phyloP scores from a whole-genome alignment of 2,797 vertebrate genomes.

The Cuculus canorus region DNA sequence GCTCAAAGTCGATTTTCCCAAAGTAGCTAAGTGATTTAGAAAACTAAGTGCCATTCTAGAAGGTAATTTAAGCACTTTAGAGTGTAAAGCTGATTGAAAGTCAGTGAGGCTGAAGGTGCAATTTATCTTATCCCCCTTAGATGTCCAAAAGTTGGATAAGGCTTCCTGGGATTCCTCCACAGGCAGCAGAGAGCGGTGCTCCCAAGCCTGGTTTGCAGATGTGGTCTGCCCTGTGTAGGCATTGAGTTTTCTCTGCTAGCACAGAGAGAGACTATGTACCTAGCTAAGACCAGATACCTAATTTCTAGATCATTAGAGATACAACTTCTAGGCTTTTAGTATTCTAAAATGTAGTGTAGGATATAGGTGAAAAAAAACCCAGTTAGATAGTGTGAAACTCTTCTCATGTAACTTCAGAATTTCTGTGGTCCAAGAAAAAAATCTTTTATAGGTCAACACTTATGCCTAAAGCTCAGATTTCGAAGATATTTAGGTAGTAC shows the following conservation, averaged over 20 bases:
- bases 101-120: not conserved
- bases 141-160: not conserved
- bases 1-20: not conserved
- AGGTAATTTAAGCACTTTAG: not conserved
- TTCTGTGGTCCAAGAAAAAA: not conserved
- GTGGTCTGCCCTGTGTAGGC: not conserved
- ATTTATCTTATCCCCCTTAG: not conserved
- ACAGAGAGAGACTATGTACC: not conserved
- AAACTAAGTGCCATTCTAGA: not conserved
- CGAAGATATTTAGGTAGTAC: not conserved
- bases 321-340: not conserved
- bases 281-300: not conserved
- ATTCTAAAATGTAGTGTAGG: not conserved
- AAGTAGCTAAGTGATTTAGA: not conserved
- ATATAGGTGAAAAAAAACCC: not conserved
- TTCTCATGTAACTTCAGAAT: not conserved
- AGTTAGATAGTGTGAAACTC: accelerated
- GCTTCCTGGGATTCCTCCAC: not conserved
- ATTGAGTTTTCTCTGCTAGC: not conserved
- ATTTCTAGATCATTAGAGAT: not conserved
- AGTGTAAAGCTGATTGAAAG: not conserved
- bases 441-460: not conserved
- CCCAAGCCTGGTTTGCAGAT: not conserved
- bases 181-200: not conserved
- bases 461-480: not conserved